These are phyloP conservation scores for Antrozous pallidus DNA, from an alignment of 2,797 vertebrate genomes.

Conservation along the genomic window DNA sequence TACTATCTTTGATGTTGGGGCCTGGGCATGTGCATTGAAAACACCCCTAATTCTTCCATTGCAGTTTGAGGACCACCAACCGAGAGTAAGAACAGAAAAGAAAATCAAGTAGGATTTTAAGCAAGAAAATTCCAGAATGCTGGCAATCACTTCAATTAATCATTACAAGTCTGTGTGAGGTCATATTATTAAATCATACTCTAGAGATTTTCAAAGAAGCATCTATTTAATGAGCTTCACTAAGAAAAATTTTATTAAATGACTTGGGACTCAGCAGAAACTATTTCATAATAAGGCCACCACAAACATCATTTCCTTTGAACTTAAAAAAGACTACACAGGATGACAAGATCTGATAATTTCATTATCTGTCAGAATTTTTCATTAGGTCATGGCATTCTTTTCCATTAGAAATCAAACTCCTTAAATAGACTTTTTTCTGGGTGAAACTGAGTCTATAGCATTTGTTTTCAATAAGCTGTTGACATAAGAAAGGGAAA, in stretches of 20 bases:
- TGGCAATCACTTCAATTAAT: constrained; percentile 4
- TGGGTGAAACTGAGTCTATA: background rate
- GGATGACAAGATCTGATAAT: background rate
- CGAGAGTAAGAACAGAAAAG: background rate
- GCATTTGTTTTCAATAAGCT: background rate
- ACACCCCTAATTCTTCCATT: background rate
- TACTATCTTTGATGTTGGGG: background rate
- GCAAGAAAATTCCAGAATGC: constrained; percentile 5
- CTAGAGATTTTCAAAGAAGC: background rate
- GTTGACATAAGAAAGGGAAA: background rate
- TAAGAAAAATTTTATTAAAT: background rate
- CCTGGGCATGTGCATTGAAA: background rate
- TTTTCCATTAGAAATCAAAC: constrained; percentile 25
- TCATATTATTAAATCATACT: background rate
- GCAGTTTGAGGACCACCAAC: background rate
- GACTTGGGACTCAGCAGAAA: constrained; percentile 35
- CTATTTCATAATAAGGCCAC: constrained; percentile 8
- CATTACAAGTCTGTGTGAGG: background rate
- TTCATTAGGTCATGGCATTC: background rate
- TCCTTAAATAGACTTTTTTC: background rate
- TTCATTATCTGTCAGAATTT: constrained; percentile 33
- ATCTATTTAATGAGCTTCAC: background rate
- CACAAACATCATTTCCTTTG: background rate
- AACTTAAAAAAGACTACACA: background rate
- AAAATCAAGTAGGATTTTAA: constrained; percentile 9